Base-by-base conservation (phyloP, 2,113 vertebrate genomes). In the Callorhinus ursinus region DNA sequence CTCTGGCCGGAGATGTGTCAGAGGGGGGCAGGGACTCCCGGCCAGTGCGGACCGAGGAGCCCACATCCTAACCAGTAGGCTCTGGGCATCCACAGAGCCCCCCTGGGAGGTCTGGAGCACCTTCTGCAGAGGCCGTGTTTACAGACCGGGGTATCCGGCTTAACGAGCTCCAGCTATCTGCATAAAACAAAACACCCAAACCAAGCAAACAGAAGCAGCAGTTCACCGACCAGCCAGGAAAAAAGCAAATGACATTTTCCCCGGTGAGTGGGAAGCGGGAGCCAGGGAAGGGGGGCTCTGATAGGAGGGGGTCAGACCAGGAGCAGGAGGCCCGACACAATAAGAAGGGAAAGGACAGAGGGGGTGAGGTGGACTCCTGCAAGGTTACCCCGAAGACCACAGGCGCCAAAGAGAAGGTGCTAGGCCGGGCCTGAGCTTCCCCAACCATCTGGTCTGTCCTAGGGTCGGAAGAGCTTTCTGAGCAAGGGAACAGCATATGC, bases 1-100 rank as follows among this genome's bases (percentile, higher is more conserved):
- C 14, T 9, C 46, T 6, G 67, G 77, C 65, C 6, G 14, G 55
- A 19, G 42, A 14, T 0, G 5, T 31, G 39, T 67, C 77, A 1
- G 3, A 5, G 61, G 2, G 10, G 46, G 7, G 21, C 72, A 26
- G 71, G 14, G 55, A n/a, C 0, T 31, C 7, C 77, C 2, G 0
- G 14, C 24, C 2, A 2, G n/a, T n/a, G 10, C 1, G 3, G 24
- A 57, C 51, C 0, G 3, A 28, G 2, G 61, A 51, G 80, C 42
- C 59, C 53, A 3, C 0, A 0, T 18, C 16, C 59, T 7, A 28
- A n/a, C 18, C 19, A 4, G 51, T 7, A 0, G 0, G 5, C 2
- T 5, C 74, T 4, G 3, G 0, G 51, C 7, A 1, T 19, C 74
- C 21, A 13, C 0, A 0, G 21, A 63, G 46, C 5, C 63, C 36